Percentiles rank a stretch among this genome's conserved stretches.
phyloP scores from a whole-genome alignment of 2,888 invertebrate species.

The Agrotis clavis region DNA sequence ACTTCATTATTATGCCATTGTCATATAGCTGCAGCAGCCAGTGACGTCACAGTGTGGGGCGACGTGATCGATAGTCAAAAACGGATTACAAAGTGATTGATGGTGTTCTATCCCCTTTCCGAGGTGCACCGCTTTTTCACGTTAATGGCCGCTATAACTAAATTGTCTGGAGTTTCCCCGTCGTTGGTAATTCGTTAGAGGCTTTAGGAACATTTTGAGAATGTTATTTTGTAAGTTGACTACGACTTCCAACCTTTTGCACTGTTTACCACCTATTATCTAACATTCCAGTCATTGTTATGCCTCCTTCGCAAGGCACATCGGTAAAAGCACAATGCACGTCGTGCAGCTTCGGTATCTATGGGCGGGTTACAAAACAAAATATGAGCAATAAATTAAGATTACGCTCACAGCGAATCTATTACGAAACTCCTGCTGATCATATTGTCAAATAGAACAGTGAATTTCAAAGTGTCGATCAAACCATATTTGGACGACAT shows the following conservation, averaged over 20 bases:
- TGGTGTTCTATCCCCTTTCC: slow-evolving; percentile 66
- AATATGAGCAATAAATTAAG: slow-evolving; percentile 42
- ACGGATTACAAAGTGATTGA: slow-evolving; percentile 73
- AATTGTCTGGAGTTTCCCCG: slow-evolving; percentile 36
- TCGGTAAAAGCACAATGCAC: slow-evolving; percentile 48
- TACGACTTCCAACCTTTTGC: slow-evolving; percentile 21
- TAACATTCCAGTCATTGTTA: slow-evolving; percentile 34
- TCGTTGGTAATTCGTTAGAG: slow-evolving; percentile 16
- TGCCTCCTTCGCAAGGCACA: slow-evolving; percentile 14
- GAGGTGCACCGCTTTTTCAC: slow-evolving; percentile 45
- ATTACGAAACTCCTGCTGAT: slow-evolving; percentile 42
- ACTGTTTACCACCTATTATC: slow-evolving; percentile 32
- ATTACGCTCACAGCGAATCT: slow-evolving; percentile 36
- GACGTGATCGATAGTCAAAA: slow-evolving; percentile 72
- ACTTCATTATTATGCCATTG: slow-evolving; percentile 38
- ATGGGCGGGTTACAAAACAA: slow-evolving; percentile 39
- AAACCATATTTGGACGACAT: slow-evolving; percentile 21
- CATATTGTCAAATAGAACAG: slow-evolving; percentile 36
- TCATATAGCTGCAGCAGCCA: slow-evolving; percentile 30
- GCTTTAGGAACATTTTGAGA: slow-evolving; percentile 11
- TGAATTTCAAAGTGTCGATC: slow-evolving; percentile 23
- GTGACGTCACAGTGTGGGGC: slow-evolving; percentile 52
- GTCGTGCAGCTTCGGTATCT: slow-evolving; percentile 37
- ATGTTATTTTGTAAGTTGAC: slow-evolving; percentile 8
- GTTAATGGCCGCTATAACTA: slow-evolving; percentile 38